These are phyloP conservation scores for Dinoponera quadriceps DNA, from an alignment of 1,140 invertebrate species.

Conservation along the genomic window DNA sequence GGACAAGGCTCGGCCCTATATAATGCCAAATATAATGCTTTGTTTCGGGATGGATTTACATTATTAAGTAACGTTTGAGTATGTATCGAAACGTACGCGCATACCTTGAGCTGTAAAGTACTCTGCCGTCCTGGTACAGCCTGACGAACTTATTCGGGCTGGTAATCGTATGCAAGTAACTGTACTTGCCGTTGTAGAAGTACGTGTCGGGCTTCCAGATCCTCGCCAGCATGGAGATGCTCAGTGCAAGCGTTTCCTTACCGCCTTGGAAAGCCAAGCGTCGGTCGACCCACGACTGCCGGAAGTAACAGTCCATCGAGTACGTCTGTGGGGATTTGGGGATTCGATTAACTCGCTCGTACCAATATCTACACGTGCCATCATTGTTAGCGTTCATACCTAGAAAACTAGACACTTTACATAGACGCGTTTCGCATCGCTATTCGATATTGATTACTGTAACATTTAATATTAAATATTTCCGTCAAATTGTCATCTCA, in stretches of 20 bases:
- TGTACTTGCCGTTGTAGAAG: slow-evolving; percentile 94
- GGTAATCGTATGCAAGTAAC: slow-evolving; percentile 95
- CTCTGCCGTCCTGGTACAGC: slow-evolving; percentile 92
- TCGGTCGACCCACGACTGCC: slow-evolving; percentile 92
- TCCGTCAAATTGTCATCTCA: too few species aligned
- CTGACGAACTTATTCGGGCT: slow-evolving; percentile 96
- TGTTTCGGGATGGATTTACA: background rate
- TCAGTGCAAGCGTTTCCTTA: slow-evolving; percentile 89
- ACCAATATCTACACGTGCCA: background rate
- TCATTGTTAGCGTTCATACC: too few species aligned
- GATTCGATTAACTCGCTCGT: slow-evolving; percentile 11
- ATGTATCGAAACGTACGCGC: background rate
- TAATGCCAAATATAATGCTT: background rate
- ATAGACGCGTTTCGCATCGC: background rate
- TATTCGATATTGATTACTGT: too few species aligned
- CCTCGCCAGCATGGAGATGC: slow-evolving; percentile 91
- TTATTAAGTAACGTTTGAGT: background rate
- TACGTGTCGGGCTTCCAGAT: slow-evolving; percentile 97
- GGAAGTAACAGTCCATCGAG: slow-evolving; percentile 96
- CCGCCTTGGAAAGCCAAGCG: slow-evolving; percentile 89
- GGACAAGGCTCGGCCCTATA: background rate
- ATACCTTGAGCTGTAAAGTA: slow-evolving; percentile 94
- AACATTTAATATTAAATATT: too few species aligned
- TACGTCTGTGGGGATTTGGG: slow-evolving; percentile 89
- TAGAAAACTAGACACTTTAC: too few species aligned